A percentile compares a stretch with the other conserved stretches of the same genome.
Conservation (phyloP, 2,797 vertebrate species). For the Sebastes hubbsi region DNA sequence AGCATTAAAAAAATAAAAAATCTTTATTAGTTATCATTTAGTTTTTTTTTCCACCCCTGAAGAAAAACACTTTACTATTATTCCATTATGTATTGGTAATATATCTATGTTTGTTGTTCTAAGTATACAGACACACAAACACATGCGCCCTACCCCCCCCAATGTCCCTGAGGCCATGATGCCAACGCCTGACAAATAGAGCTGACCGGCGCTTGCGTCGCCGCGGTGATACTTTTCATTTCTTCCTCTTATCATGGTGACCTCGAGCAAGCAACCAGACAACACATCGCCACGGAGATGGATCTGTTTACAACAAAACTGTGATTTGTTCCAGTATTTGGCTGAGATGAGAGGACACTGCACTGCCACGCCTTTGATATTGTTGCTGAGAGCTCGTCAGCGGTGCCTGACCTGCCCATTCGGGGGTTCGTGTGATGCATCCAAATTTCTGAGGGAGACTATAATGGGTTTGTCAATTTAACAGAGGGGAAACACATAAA, state of each 20-base stretch:
- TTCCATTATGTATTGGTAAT: neutral
- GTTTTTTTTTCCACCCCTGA: neutral
- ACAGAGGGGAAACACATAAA: neutral
- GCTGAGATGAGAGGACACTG: conserved; percentile 22
- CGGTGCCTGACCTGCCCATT: conserved; percentile 12
- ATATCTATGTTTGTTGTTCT: neutral
- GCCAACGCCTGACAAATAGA: conserved; percentile 26
- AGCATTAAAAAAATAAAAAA: neutral
- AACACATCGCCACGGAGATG: conserved; percentile 37
- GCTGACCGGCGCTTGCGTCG: neutral
- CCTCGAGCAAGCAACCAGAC: conserved; percentile 43
- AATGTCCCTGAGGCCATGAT: neutral
- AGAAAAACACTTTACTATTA: neutral
- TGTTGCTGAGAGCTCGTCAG: conserved; percentile 25
- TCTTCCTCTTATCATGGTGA: conserved; percentile 36
- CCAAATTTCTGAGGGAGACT: conserved; percentile 1
- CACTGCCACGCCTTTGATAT: conserved; percentile 9
- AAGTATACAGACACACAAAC: conserved; percentile 1
- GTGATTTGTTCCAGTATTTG: conserved; percentile 47
- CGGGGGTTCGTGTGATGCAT: neutral
- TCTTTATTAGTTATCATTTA: neutral
- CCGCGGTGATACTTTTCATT: conserved; percentile 22
- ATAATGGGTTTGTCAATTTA: conserved; percentile 22
- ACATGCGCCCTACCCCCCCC: neutral
- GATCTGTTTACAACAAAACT: conserved; percentile 54